Conservation (phyloP, 1,140 invertebrate genomes). For the Drosophila ironensis region DNA sequence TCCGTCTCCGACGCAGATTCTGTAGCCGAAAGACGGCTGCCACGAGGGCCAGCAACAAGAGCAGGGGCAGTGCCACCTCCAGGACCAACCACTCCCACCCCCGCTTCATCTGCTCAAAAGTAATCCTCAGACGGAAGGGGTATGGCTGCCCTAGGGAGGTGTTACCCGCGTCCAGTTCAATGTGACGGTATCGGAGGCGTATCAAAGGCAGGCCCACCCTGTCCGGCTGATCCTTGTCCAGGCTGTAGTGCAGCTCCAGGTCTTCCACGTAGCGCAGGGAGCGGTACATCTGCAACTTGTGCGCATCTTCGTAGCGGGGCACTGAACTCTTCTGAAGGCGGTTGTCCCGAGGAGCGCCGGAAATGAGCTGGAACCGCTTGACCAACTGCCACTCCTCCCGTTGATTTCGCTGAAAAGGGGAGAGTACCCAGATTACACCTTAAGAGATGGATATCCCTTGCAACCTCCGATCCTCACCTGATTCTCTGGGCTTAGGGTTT, state of each 20-base stretch:
- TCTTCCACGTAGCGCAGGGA: constrained; percentile 60
- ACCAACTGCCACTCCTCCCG: constrained; percentile 85
- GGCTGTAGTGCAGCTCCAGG: constrained; percentile 61
- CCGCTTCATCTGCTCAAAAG: constrained; percentile 22
- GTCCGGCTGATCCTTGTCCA: constrained; percentile 48
- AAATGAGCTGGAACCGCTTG: constrained; percentile 87
- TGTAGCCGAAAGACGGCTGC: constrained; percentile 57
- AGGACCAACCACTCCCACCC: constrained; percentile 40
- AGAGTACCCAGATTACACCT: too few species aligned
- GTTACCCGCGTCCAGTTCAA: constrained; percentile 54
- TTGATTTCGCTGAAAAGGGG: constrained; percentile 79
- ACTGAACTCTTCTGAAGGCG: constrained; percentile 8
- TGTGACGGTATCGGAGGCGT: constrained; percentile 56
- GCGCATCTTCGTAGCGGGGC: constrained; percentile 61
- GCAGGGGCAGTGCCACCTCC: constrained; percentile 49
- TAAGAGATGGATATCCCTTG: neutral
- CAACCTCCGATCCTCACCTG: constrained; percentile 28
- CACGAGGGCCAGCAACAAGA: constrained; percentile 48
- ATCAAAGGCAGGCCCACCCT: constrained; percentile 63
- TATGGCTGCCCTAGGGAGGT: constrained; percentile 37
- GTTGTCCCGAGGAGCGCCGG: constrained; percentile 75
- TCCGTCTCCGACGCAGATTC: constrained; percentile 52
- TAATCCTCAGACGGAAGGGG: constrained; percentile 53
- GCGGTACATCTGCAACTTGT: constrained; percentile 67
- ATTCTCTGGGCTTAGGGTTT: constrained; percentile 74